Conservation (phyloP, 2,888 invertebrate genomes). For the Gari tellinella region DNA sequence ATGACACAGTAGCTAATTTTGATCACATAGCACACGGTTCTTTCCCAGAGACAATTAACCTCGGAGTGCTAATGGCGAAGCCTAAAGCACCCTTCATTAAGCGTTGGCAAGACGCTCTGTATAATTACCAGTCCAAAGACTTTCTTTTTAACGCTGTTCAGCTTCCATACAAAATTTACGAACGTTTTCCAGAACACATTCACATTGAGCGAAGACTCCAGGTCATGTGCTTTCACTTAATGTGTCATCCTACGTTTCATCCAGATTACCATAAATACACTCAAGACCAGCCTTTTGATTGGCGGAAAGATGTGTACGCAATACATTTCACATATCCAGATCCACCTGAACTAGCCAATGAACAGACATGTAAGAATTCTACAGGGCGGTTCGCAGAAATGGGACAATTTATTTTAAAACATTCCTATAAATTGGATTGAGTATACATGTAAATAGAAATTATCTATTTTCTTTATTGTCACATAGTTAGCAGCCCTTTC, state of each 20-base stretch:
- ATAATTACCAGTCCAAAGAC: constrained; percentile 64
- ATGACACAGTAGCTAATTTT: constrained; percentile 78
- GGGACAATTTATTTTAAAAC: constrained; percentile 72
- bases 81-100: constrained; percentile 68
- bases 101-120: constrained; percentile 66
- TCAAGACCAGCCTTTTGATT: constrained; percentile 75
- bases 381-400: constrained; percentile 77
- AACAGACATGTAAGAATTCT: constrained; percentile 52
- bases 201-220: constrained; percentile 76
- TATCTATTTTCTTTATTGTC: too few relatives aligned
- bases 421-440: constrained; percentile 34
- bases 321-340: constrained; percentile 82
- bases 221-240: constrained; percentile 80
- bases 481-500: too few relatives aligned
- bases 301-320: constrained; percentile 77
- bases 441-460: too few relatives aligned
- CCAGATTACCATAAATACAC: constrained; percentile 71
- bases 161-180: constrained; percentile 75
- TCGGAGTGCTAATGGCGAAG: constrained; percentile 79
- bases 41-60: constrained; percentile 73
- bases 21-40: constrained; percentile 74
- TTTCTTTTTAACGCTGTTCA: constrained; percentile 71
- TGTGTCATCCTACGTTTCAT: constrained; percentile 79
- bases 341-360: constrained; percentile 73
- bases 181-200: constrained; percentile 76